Conservation (phyloP, 1,140 invertebrate genomes). For the Lepidurus arcticus region DNA sequence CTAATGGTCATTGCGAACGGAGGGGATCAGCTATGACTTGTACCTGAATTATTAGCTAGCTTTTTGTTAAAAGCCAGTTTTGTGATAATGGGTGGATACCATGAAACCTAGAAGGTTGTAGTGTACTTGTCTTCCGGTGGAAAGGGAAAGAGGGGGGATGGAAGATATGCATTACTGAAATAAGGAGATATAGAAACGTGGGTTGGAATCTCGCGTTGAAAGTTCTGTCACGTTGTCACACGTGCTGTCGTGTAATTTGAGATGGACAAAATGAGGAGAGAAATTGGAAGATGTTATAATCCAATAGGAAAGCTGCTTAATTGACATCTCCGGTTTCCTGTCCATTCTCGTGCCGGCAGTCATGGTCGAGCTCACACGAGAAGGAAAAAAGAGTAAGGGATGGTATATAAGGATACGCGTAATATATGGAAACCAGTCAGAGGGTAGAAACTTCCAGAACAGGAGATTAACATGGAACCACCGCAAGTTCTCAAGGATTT, state of each 20-base stretch:
- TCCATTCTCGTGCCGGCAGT: background rate
- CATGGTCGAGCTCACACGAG: background rate
- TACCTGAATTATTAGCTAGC: background rate
- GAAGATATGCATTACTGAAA: background rate
- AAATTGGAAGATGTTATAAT: background rate
- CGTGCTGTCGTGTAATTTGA: background rate
- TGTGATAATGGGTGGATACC: background rate
- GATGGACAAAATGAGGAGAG: background rate
- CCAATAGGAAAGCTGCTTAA: background rate
- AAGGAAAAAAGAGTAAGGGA: background rate
- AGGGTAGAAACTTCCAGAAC: background rate
- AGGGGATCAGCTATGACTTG: background rate
- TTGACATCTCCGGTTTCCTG: background rate
- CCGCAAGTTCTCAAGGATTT: constrained; percentile 36
- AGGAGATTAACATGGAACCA: background rate
- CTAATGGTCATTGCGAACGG: background rate
- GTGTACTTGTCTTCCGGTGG: background rate
- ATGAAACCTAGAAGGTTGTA: background rate
- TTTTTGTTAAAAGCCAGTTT: background rate
- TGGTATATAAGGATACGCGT: background rate
- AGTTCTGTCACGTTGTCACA: background rate
- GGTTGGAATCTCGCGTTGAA: background rate
- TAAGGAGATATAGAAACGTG: background rate
- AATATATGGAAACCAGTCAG: background rate
- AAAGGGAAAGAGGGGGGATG: too few relatives aligned